Evolutionary conservation across 2,113 vertebrate species (phyloP).

Genomic region (Rynchops niger): DNA sequence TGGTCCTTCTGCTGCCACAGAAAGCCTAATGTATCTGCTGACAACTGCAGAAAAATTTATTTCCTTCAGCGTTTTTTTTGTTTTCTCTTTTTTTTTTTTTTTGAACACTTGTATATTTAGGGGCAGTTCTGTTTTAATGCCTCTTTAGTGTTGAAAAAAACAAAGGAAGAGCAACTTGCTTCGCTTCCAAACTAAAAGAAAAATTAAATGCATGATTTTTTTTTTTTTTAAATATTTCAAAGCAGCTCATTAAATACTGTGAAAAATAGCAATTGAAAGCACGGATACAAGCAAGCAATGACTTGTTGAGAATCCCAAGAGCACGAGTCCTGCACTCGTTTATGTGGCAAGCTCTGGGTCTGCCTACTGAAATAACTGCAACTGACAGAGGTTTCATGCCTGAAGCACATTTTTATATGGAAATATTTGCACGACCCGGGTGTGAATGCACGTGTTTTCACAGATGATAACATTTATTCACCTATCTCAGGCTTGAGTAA

Average conservation of each 20-base stretch:
- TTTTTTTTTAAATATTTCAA: neutral
- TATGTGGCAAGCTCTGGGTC: neutral
- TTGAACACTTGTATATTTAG: neutral
- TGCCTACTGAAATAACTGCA: neutral
- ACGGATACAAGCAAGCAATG: neutral
- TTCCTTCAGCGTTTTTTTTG: neutral
- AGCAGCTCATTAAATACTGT: neutral
- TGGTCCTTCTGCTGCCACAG: neutral
- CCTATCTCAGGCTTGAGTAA: neutral
- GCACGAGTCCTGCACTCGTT: neutral
- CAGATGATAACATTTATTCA: neutral
- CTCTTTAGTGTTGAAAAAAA: neutral
- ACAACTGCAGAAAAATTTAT: neutral
- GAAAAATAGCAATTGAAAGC: neutral
- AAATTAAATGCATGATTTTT: neutral
- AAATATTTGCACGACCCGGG: neutral
- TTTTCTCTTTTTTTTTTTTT: neutral
- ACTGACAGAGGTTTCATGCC: neutral
- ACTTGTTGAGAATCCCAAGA: neutral
- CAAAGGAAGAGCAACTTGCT: neutral
- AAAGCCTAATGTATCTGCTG: neutral
- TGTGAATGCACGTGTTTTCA: neutral
- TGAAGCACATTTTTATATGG: neutral
- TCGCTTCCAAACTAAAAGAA: neutral
- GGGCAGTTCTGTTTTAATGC: neutral